These are phyloP conservation scores for Tipula unca DNA, from an alignment of 2,888 invertebrate species.

Conservation along the genomic window DNA sequence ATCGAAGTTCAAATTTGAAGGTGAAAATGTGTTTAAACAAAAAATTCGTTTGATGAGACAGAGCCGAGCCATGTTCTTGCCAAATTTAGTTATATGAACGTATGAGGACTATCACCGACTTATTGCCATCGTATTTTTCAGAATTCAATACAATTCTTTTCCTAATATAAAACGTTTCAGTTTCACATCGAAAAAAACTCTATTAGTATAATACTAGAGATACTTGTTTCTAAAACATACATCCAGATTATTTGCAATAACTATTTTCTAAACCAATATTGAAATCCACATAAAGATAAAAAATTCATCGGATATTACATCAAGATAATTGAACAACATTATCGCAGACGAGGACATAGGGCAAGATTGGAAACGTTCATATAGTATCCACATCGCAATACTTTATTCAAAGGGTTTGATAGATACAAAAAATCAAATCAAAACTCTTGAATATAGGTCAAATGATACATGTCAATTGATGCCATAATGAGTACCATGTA, in stretches of 20 bases:
- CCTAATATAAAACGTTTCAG: too few relatives aligned
- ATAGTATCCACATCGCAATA: neutral
- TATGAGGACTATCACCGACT: too few relatives aligned
- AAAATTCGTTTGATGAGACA: too few relatives aligned
- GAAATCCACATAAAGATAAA: neutral
- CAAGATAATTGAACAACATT: neutral
- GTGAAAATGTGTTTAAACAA: too few relatives aligned
- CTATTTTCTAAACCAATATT: neutral
- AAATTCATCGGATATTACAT: neutral
- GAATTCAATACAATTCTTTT: too few relatives aligned
- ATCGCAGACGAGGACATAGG: neutral
- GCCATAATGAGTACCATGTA: neutral
- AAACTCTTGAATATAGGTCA: slow-evolving; percentile 4
- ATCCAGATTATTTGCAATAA: neutral
- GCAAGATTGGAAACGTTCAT: neutral
- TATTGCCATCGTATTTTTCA: too few relatives aligned
- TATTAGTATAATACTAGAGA: too few relatives aligned
- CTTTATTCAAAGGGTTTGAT: neutral
- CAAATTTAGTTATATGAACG: too few relatives aligned
- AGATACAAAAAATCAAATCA: neutral
- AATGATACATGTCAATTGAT: slow-evolving; percentile 2
- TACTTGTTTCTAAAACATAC: neutral
- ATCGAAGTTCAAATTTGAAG: too few relatives aligned
- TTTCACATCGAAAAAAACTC: too few relatives aligned
- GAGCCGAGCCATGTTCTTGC: too few relatives aligned